These are phyloP conservation scores for Tetranychus cinnabarinus DNA, from an alignment of 1,140 invertebrate species.

Conservation along the genomic window DNA sequence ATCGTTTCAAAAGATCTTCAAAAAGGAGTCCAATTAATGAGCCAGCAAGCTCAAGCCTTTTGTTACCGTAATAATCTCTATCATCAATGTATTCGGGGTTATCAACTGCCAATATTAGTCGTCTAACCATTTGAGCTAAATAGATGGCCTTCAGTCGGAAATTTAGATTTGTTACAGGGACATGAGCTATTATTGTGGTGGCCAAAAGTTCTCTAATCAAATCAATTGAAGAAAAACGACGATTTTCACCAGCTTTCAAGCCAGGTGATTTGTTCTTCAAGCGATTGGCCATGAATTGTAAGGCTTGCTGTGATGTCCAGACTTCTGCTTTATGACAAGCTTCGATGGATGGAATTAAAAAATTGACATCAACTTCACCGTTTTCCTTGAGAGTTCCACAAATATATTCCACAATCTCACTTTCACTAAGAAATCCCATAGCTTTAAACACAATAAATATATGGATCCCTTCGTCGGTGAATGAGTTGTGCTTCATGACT, in stretches of 20 bases:
- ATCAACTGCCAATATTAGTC: conserved; percentile 62
- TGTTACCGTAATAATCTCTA: conserved; percentile 97
- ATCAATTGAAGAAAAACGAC: conserved; percentile 31
- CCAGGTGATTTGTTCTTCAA: conserved; percentile 30
- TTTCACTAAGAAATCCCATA: conserved; percentile 77
- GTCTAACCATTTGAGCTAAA: conserved; percentile 66
- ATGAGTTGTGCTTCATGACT: conserved; percentile 79
- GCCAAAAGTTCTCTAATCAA: conserved; percentile 70
- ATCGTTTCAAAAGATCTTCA: conserved; percentile 96
- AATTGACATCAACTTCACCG: neutral
- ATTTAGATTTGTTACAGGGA: conserved; percentile 57
- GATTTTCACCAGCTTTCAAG: neutral
- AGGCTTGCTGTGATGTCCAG: conserved; percentile 64
- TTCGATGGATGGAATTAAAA: conserved; percentile 63
- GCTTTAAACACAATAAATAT: conserved; percentile 84
- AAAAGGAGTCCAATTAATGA: conserved; percentile 85
- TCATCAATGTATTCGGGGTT: conserved; percentile 68
- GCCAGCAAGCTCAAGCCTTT: conserved; percentile 86
- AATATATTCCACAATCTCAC: conserved; percentile 78
- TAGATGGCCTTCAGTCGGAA: conserved; percentile 76
- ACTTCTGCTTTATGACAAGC: conserved; percentile 66
- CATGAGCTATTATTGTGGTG: conserved; percentile 69
- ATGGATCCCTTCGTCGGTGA: conserved; percentile 74
- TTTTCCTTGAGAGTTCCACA: conserved; percentile 36
- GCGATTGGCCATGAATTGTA: conserved; percentile 52